Conservation (phyloP, 2,888 invertebrate genomes). For the Polydrusus cervinus region DNA sequence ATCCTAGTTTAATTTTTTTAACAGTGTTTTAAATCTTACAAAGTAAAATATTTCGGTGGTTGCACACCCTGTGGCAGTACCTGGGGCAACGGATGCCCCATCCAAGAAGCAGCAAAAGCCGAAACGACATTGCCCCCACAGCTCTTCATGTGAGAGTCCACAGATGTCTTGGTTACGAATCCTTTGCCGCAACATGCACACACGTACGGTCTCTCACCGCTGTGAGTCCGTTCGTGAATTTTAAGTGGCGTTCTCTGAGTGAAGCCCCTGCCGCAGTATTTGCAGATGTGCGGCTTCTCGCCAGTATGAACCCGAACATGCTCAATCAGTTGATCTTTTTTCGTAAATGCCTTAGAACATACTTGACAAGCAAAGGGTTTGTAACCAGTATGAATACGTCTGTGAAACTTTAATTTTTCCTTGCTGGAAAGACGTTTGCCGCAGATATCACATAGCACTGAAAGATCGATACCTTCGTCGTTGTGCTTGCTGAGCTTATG, state of each 20-base stretch:
- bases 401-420: slow-evolving; percentile 67
- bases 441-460: slow-evolving; percentile 69
- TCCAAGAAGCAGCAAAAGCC: slow-evolving; percentile 50
- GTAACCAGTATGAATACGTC: slow-evolving; percentile 68
- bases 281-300: slow-evolving; percentile 68
- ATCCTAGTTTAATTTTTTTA: no score
- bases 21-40: not conserved
- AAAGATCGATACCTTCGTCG: slow-evolving; percentile 70
- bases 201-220: slow-evolving; percentile 76
- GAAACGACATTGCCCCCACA: slow-evolving; percentile 56
- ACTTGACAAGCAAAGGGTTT: slow-evolving; percentile 71
- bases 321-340: slow-evolving; percentile 69
- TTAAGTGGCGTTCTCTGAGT: slow-evolving; percentile 77
- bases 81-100: slow-evolving; percentile 39
- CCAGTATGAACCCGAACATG: slow-evolving; percentile 64
- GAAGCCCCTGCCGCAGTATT: slow-evolving; percentile 65
- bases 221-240: slow-evolving; percentile 77
- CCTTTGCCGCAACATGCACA: slow-evolving; percentile 65
- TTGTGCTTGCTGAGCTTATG: slow-evolving; percentile 69
- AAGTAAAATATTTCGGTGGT: slow-evolving; percentile 32
- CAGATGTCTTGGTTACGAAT: slow-evolving; percentile 70
- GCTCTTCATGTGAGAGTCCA: slow-evolving; percentile 66
- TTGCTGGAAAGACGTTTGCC: slow-evolving; percentile 67
- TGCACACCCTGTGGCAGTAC: slow-evolving; percentile 16
- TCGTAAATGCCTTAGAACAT: slow-evolving; percentile 73